phyloP scores from a whole-genome alignment of 2,113 vertebrate genomes.

The Archocentrus centrarchus region DNA sequence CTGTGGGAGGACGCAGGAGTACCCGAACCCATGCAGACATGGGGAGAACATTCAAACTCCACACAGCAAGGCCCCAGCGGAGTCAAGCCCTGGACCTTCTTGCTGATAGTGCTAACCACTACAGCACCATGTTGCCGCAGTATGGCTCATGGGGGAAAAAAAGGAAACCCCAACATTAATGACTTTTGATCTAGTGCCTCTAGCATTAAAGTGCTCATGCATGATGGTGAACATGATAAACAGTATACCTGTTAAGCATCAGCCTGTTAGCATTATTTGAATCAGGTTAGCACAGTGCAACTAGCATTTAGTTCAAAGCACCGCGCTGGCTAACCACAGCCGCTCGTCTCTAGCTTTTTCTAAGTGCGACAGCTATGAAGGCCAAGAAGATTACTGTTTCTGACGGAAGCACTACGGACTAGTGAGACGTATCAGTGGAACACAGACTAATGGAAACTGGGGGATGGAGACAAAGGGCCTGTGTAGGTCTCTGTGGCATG shows the following conservation, averaged over 20 bases:
- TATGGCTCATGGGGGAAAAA: neutral
- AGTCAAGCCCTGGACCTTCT: neutral
- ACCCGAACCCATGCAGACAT: neutral
- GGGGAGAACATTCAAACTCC: neutral
- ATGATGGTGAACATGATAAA: neutral
- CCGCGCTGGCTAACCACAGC: neutral
- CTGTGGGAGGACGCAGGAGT: neutral
- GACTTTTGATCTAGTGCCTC: neutral
- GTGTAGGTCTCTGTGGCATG: slow-evolving; percentile 60
- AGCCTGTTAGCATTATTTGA: neutral
- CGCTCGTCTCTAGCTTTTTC: neutral
- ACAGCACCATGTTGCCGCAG: neutral
- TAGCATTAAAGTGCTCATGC: neutral
- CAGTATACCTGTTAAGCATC: neutral
- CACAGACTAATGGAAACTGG: slow-evolving; percentile 60
- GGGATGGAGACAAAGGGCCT: slow-evolving; percentile 61
- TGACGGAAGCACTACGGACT: slow-evolving; percentile 27
- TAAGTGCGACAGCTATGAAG: neutral
- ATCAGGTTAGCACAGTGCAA: neutral
- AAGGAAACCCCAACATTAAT: neutral
- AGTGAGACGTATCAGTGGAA: slow-evolving; percentile 42
- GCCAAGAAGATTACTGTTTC: slow-evolving; percentile 37
- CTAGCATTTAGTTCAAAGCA: neutral
- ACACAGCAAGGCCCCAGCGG: neutral
- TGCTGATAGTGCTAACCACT: slow-evolving; percentile 3